phyloP scores from a whole-genome alignment of 2,888 invertebrate species.

The Hydropsyche betteni region DNA sequence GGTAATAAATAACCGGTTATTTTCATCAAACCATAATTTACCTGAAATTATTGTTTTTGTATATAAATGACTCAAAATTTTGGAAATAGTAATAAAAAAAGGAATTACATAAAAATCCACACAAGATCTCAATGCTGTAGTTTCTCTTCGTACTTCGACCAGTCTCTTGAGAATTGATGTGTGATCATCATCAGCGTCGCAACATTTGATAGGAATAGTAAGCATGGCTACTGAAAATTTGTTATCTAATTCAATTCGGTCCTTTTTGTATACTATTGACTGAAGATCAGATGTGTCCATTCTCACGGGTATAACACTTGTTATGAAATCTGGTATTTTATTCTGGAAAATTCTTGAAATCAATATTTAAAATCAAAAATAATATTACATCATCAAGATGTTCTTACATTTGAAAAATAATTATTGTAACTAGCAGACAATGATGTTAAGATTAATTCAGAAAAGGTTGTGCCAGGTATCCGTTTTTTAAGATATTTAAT shows the following conservation, averaged over 20 bases:
- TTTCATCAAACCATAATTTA: slow-evolving; percentile 64
- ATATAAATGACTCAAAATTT: slow-evolving; percentile 48
- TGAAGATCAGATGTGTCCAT: slow-evolving; percentile 52
- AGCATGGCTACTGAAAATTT: slow-evolving; percentile 64
- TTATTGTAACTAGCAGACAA: slow-evolving; percentile 62
- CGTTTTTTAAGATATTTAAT: slow-evolving; percentile 58
- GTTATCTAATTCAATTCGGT: slow-evolving; percentile 56
- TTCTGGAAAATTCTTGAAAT: no score
- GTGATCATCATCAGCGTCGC: slow-evolving; percentile 22
- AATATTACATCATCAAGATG: background rate
- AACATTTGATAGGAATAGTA: slow-evolving; percentile 59
- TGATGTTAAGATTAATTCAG: slow-evolving; percentile 62
- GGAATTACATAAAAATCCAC: slow-evolving; percentile 62
- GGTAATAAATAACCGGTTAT: slow-evolving; percentile 61
- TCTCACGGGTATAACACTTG: slow-evolving; percentile 58
- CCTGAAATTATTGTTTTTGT: slow-evolving; percentile 53
- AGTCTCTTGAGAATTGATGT: slow-evolving; percentile 53
- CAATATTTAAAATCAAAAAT: background rate
- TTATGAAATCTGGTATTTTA: slow-evolving; percentile 56
- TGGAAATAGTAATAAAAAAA: slow-evolving; percentile 55
- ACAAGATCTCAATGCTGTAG: slow-evolving; percentile 57
- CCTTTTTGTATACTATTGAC: slow-evolving; percentile 44
- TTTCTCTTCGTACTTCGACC: slow-evolving; percentile 56
- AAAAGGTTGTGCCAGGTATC: slow-evolving; percentile 58
- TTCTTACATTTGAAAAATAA: slow-evolving; percentile 59